phyloP scores from a whole-genome alignment of 2,113 vertebrate species.

The Octodon degus region DNA sequence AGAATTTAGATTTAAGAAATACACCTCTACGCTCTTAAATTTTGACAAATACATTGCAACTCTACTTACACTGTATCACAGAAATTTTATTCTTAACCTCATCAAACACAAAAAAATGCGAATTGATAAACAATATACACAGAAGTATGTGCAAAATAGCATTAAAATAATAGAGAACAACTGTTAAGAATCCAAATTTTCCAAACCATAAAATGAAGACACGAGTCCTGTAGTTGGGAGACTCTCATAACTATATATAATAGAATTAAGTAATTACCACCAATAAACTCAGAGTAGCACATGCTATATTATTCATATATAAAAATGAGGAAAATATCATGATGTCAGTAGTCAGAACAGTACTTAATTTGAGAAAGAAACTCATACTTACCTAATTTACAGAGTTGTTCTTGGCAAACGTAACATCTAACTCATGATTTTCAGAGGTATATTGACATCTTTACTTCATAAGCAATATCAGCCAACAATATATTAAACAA shows the following conservation, averaged over 20 bases:
- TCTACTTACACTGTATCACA: neutral
- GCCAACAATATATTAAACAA: neutral
- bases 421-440: neutral
- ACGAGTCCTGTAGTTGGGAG: too few species aligned
- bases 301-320: neutral
- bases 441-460: neutral
- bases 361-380: neutral
- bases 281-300: neutral
- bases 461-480: neutral
- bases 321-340: neutral
- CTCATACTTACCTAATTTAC: neutral
- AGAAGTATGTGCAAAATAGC: neutral
- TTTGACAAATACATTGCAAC: neutral
- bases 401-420: neutral
- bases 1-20: neutral
- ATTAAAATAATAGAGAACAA: neutral
- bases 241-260: neutral
- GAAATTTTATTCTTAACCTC: neutral
- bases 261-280: neutral
- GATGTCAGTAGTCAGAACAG: neutral
- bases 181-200: neutral
- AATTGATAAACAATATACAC: neutral
- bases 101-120: neutral
- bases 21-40: neutral
- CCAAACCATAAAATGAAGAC: too few species aligned